Conservation (phyloP, 1,140 invertebrate species). For the Gonioctena quinquepunctata region DNA sequence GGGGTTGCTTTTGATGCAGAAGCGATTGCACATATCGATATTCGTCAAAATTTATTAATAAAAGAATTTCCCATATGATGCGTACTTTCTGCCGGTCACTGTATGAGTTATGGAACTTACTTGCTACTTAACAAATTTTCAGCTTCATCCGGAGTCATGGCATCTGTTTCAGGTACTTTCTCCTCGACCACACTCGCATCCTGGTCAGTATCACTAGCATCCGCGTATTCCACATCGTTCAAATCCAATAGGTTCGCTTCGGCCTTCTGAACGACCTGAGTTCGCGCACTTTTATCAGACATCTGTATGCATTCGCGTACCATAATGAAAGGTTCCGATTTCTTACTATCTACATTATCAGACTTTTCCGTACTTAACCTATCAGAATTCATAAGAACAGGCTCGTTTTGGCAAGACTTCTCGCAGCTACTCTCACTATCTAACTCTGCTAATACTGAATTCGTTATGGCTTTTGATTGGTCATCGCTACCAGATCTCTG, state of each 20-base stretch:
- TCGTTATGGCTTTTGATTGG: slow-evolving; percentile 28
- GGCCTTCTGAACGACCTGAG: slow-evolving; percentile 37
- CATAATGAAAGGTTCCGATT: slow-evolving; percentile 42
- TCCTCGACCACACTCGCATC: slow-evolving; percentile 35
- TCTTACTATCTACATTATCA: slow-evolving; percentile 5
- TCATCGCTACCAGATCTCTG: slow-evolving; percentile 51
- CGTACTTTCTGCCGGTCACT: too few species aligned
- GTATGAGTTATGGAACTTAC: slow-evolving; percentile 61
- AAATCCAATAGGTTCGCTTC: slow-evolving; percentile 56
- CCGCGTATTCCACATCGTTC: slow-evolving; percentile 60
- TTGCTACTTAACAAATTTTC: slow-evolving; percentile 79
- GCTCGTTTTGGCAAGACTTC: slow-evolving; percentile 30
- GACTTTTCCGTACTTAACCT: slow-evolving; percentile 7
- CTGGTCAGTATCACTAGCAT: slow-evolving; percentile 59
- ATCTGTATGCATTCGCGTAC: slow-evolving; percentile 31
- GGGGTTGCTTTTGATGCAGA: too few species aligned
- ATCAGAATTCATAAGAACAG: background rate
- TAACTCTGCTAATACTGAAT: slow-evolving; percentile 47
- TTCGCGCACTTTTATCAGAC: slow-evolving; percentile 22
- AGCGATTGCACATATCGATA: too few species aligned
- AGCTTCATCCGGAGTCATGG: slow-evolving; percentile 84
- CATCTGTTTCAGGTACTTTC: slow-evolving; percentile 61
- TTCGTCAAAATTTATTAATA: too few species aligned
- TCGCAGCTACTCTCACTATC: slow-evolving; percentile 49
- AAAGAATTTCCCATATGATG: too few species aligned